Evolutionary conservation across 2,113 vertebrate species (phyloP), one percentile per base, ranked within the genome.

Genomic region (Pseudorhombus dupliciocellatus): DNA sequence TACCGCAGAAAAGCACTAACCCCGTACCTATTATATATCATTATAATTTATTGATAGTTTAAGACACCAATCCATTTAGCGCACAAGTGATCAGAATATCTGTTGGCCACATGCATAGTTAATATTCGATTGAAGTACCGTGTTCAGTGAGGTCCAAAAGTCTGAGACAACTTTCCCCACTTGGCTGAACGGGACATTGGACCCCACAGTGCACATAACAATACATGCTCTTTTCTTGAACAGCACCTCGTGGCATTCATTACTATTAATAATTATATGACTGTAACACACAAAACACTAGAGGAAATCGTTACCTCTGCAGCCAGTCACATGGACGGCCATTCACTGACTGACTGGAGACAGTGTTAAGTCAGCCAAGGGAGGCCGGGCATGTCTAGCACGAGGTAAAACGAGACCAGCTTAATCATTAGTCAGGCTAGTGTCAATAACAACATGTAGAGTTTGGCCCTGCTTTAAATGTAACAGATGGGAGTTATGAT

Each of bases 391-490:
- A 46, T 60, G 54, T 66, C 52, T 34, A 72, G 59, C 44, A 54
- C 55, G 25, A n/a, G 15, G 51, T 68, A 76, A 85, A 73, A 50
- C 18, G 1, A 62, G 25, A 77, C 52, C 12, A 28, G 58, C 71
- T 87, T 79, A 79, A 86, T 84, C 25, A 89, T 87, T 88, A 73
- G 42, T 84, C 54, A 63, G 26, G 73, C 75, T 84, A 79, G 72
- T 74, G 79, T 79, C 46, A 61, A 42, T 57, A 63, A 68, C 54
- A 77, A 65, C 18, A 26, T 59, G 30, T 62, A 76, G 52, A 80
- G 54, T 75, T 79, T 80, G 66, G 57, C 77, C 57, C 66, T 77
- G 66, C 25, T 56, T 70, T 54, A 61, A 46, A 53, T 72, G 84
- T 81, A 83, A 88, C 75, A 86, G 72, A 72, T 75, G 55, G 28